Percentiles rank a stretch among this genome's conserved stretches.
Conservation (phyloP, 2,797 vertebrate species). For the Natrix natrix region DNA sequence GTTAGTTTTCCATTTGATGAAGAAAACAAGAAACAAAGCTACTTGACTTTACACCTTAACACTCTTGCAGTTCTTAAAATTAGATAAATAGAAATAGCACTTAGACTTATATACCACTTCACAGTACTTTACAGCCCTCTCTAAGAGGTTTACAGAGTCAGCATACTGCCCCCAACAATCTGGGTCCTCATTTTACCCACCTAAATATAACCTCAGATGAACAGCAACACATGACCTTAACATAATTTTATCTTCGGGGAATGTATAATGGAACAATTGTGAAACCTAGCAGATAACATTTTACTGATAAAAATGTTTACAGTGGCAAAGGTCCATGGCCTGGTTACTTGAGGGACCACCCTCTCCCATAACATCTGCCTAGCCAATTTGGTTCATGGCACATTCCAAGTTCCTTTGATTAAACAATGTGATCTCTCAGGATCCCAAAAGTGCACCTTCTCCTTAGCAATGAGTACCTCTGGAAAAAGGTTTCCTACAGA, state of each 20-base stretch:
- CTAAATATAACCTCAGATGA: neutral
- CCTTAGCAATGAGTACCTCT: neutral
- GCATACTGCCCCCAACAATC: too few species aligned
- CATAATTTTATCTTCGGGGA: neutral
- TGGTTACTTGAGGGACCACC: neutral
- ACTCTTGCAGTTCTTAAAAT: neutral
- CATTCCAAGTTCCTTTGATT: neutral
- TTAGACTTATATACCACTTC: too few species aligned
- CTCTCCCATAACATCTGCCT: neutral
- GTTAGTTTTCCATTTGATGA: conserved; percentile 25
- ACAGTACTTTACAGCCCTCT: too few species aligned
- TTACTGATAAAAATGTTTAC: neutral
- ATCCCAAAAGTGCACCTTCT: neutral
- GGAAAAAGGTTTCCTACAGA: neutral
- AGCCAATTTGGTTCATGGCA: neutral
- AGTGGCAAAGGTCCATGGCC: neutral
- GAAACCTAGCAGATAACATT: neutral
- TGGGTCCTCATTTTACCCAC: too few species aligned
- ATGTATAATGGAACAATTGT: neutral
- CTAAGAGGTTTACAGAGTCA: too few species aligned
- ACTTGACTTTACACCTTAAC: conserved; percentile 8
- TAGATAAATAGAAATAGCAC: neutral
- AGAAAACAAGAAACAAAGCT: conserved; percentile 24
- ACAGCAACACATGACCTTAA: neutral
- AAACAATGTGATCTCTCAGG: neutral